Conservation (phyloP, 2,113 vertebrate genomes). For the Toxotes jaculatrix region DNA sequence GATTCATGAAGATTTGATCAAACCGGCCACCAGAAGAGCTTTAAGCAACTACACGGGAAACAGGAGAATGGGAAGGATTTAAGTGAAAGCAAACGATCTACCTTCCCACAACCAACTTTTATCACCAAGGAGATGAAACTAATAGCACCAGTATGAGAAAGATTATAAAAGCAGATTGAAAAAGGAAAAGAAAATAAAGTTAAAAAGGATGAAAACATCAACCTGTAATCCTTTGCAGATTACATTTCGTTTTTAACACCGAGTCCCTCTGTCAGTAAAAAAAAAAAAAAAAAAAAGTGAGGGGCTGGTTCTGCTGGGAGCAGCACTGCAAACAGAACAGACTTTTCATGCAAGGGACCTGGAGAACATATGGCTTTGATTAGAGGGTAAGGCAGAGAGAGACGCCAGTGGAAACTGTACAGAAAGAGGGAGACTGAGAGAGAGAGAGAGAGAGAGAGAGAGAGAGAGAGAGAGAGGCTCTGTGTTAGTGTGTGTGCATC, state of each 20-base stretch:
- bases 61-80: neutral
- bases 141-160: neutral
- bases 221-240: constrained; percentile 22
- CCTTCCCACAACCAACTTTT: neutral
- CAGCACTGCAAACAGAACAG: constrained; percentile 67
- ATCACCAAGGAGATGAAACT: neutral
- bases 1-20: constrained; percentile 2
- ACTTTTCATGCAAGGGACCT: constrained; percentile 73
- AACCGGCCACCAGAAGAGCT: constrained; percentile 20
- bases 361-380: constrained; percentile 83
- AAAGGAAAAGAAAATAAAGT: neutral
- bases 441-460: constrained; percentile 51
- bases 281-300: constrained; percentile 31
- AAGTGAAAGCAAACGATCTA: neutral
- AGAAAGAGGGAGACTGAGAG: constrained; percentile 39
- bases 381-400: constrained; percentile 72
- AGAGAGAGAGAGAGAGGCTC: constrained; percentile 15
- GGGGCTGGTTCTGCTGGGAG: constrained; percentile 34
- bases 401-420: constrained; percentile 72
- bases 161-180: neutral
- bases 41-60: neutral
- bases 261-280: constrained; percentile 26
- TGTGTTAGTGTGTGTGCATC: constrained; percentile 35
- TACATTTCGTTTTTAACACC: constrained; percentile 22
- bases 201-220: neutral